Evolutionary conservation across 2,888 invertebrate species (phyloP), one percentile per base, ranked within the genome.

Genomic region (Eucriotettix oculatus): DNA sequence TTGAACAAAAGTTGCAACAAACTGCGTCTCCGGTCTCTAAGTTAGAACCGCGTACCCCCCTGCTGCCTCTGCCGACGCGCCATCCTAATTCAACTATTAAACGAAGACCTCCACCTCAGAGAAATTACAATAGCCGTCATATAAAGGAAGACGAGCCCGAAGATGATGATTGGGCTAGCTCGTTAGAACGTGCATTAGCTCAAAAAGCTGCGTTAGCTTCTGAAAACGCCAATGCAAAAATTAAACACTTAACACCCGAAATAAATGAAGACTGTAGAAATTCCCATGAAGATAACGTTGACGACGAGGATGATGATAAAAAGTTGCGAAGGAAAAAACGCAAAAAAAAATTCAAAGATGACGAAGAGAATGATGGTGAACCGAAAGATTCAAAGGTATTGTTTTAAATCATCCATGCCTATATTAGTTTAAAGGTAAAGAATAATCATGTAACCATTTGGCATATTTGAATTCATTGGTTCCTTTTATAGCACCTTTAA

Each of bases 161-260:
- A 65, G 69, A 71, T 69, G 89, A 89, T 70, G 89, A 90, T 74
- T 88, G 86, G 76, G 88, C 87, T 16, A 83, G 84, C 57, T 84
- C 82, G 68, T 83, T 90, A 66, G 88, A 89, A 72, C 86, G 87
- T 70, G 86, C 87, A 12, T 83, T 90, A 64, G 29, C 29, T 5
- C 29, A 29, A 7, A 83, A 85, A 61, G 86, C 83, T 62, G 87
- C 82, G 10, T 75, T 90, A 70, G 72, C 55, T 11, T 59, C 52
- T 44, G 62, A 60, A 16, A 56, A 40, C 12, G 57, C 16, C 52
- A 44, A 63, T 16, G 57, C 58, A 43, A 48, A 48, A 48, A 48
- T 5, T 48, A n/a, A 48, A n/a, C 48, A 14, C n/a, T 14, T n/a
- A 14, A 55, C 54, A 16, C 57, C 52, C 40, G 56, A 59, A 56